Evolutionary conservation across 2,797 vertebrate species (phyloP).

Genomic region (Periparus ater): DNA sequence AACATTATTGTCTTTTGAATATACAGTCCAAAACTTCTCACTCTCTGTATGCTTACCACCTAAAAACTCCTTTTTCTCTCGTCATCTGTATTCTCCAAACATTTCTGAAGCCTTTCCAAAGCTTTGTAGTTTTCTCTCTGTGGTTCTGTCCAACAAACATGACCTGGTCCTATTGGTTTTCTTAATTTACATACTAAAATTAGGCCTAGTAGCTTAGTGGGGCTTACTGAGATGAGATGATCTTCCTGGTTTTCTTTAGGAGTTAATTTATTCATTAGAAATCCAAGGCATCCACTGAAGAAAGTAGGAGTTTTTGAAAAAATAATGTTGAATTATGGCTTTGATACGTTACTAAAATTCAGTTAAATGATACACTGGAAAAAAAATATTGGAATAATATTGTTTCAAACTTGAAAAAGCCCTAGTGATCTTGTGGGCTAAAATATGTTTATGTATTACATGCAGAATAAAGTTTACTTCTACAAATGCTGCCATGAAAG

Average conservation of each 20-base stretch:
- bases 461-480: conserved; percentile 33
- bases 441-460: conserved; percentile 38
- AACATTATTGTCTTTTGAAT: neutral
- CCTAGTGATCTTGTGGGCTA: neutral
- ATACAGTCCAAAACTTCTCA: neutral
- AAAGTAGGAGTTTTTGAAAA: neutral
- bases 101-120: neutral
- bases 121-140: neutral
- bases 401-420: conserved; percentile 37
- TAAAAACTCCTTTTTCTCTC: neutral
- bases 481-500: conserved; percentile 48
- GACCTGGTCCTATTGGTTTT: neutral
- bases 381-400: neutral
- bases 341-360: conserved; percentile 17
- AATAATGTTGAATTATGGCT: neutral
- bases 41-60: neutral
- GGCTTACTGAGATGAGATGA: neutral
- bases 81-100: neutral
- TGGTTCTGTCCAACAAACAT: neutral
- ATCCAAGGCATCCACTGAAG: neutral
- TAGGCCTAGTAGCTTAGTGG: neutral
- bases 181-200: neutral
- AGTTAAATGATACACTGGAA: neutral
- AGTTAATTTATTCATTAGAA: neutral
- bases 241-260: neutral